Percentiles rank a stretch among this genome's conserved stretches.
Evolutionary conservation across 2,888 invertebrate genomes (phyloP).

Genomic region (Dryadula phaetusa): DNA sequence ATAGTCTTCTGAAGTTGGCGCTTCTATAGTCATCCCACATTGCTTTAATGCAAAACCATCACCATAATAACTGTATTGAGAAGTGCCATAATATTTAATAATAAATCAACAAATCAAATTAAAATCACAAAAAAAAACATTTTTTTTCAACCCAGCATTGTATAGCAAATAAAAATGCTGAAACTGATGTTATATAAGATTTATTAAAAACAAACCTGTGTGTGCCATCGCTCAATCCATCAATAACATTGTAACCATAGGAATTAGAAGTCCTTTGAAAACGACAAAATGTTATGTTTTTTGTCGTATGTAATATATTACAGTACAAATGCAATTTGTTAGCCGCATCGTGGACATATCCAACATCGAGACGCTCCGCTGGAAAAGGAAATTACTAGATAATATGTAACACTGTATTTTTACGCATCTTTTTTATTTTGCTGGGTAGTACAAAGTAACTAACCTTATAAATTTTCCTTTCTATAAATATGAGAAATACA

Average conservation of each 20-base stretch:
- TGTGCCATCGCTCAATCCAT: slow-evolving; percentile 74
- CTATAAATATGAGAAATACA: too few relatives aligned
- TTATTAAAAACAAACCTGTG: slow-evolving; percentile 62
- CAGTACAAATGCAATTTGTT: slow-evolving; percentile 72
- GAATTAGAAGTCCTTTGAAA: slow-evolving; percentile 69
- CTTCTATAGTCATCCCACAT: slow-evolving; percentile 78
- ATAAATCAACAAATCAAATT: not conserved
- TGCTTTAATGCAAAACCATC: slow-evolving; percentile 69
- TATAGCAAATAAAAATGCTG: too few relatives aligned
- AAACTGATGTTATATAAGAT: too few relatives aligned
- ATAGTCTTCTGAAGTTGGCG: slow-evolving; percentile 62
- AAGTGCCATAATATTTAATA: not conserved
- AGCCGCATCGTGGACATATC: slow-evolving; percentile 61
- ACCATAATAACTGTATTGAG: slow-evolving; percentile 74
- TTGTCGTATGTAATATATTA: slow-evolving; percentile 70
- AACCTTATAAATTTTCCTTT: too few relatives aligned
- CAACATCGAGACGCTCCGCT: slow-evolving; percentile 77
- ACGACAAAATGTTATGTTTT: slow-evolving; percentile 77
- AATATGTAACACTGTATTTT: too few relatives aligned
- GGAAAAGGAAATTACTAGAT: slow-evolving; percentile 43
- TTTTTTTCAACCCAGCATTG: too few relatives aligned
- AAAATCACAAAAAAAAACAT: not conserved
- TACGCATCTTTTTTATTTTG: not conserved
- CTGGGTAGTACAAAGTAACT: too few relatives aligned
- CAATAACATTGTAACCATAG: slow-evolving; percentile 70